A percentile compares a stretch with the other conserved stretches of the same genome.
Evolutionary conservation across 1,140 invertebrate species (phyloP).

Genomic region (Zaprionus africanus): DNA sequence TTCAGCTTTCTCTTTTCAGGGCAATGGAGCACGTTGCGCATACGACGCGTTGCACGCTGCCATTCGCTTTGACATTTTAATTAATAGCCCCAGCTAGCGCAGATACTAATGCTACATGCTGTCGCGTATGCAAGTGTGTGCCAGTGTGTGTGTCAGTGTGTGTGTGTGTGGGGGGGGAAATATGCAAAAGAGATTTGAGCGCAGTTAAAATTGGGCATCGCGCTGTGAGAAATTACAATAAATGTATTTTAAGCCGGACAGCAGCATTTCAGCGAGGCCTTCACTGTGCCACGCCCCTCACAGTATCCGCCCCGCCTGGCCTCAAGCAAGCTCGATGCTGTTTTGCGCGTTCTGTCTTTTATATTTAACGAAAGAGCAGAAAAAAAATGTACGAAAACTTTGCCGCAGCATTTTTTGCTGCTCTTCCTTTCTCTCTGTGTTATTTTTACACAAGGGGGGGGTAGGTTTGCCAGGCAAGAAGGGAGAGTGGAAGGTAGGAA

Average conservation of each 20-base stretch:
- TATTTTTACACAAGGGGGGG: background rate
- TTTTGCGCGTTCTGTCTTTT: background rate
- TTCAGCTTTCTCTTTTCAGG: conserved; percentile 12
- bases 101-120: conserved; percentile 3
- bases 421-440: conserved; percentile 15
- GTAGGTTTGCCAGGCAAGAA: too few relatives aligned
- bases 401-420: conserved; percentile 47
- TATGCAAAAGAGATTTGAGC: conserved; percentile 22
- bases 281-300: background rate
- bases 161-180: background rate
- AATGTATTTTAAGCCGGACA: conserved; percentile 27
- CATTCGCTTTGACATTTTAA: conserved; percentile 54
- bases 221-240: conserved; percentile 29
- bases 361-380: conserved; percentile 11
- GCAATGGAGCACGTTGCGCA: conserved; percentile 42
- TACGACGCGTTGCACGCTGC: conserved; percentile 36
- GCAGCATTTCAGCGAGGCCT: background rate
- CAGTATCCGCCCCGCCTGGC: background rate
- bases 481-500: background rate
- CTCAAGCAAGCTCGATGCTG: background rate
- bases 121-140: background rate
- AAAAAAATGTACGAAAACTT: conserved; percentile 34
- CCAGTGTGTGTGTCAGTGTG: background rate
- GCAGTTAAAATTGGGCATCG: conserved; percentile 11
- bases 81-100: conserved; percentile 39